Base-by-base conservation (phyloP, 2,797 vertebrate genomes). In the Moxostoma hubbsi region DNA sequence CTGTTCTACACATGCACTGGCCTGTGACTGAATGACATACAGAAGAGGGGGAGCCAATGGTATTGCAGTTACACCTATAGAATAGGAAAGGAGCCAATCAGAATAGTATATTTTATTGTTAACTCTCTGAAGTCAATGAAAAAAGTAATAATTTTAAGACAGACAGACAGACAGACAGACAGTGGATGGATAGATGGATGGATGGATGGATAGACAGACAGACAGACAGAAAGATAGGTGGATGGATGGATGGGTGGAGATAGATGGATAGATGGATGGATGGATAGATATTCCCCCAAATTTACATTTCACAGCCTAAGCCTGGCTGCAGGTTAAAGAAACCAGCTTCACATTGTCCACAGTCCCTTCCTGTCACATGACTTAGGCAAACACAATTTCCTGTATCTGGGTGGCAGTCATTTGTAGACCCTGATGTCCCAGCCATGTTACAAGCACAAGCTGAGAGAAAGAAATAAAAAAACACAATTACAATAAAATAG, bases 351-450 rank as follows among this genome's bases (percentile, higher is more conserved):
- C 36, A 36, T 36, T 36, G 36, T 36, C 36, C 36, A 36, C 36
- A 36, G 36, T 95, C 90, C 62, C 93, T 92, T n/a, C 95, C 93
- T 0, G 79, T 93, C 85, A 97, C 96, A 0, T 95, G 94, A 7
- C 87, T 87, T 65, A 97, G 93, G 87, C 97, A 98, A 53, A 6
- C 16, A 69, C 97, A 99, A 61, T 91, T 91, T 77, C 97, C 97
- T 0, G 93, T 95, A 72, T 49, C 2, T 0, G 92, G 88, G 83
- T 97, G 86, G 0, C 97, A 99, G 84, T 93, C 87, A 1, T 86
- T 87, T n/a, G 72, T 72, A 4, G 83, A 85, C 0, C 79, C 86
- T 6, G 82, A 87, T 0, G 94, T 95, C 66, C 97, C 97, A 0
- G 24, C 16, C 0, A 87, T 87, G 62, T 88, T 82, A 88, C 97